A percentile compares a stretch with the other conserved stretches of the same genome.
Evolutionary conservation across 2,888 invertebrate species (phyloP).

Genomic region (Heteropelma amictum): DNA sequence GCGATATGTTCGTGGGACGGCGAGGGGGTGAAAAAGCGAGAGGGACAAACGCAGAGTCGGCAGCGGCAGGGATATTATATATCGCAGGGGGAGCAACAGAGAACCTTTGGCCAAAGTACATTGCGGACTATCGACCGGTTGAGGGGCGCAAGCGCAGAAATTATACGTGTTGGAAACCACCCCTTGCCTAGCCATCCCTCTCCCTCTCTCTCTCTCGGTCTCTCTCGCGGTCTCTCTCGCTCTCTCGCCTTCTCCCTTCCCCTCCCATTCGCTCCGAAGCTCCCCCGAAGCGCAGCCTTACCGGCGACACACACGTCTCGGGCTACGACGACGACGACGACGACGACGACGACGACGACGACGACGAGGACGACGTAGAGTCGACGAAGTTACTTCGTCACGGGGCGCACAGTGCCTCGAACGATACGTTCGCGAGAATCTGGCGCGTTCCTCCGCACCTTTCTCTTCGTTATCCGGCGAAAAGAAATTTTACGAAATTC

Average conservation of each 20-base stretch:
- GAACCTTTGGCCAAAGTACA: conserved; percentile 64
- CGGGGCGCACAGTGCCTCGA: conserved; percentile 59
- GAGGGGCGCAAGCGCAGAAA: conserved; percentile 69
- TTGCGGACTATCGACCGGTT: conserved; percentile 76
- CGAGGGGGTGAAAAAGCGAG: conserved; percentile 13
- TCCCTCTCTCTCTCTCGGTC: conserved; percentile 36
- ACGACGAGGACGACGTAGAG: conserved; percentile 60
- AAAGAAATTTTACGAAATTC: conserved; percentile 10
- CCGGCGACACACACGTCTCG: conserved; percentile 76
- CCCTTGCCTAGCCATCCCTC: too few relatives aligned
- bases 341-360: conserved; percentile 62
- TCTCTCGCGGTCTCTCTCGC: not conserved
- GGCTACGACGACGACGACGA: conserved; percentile 64
- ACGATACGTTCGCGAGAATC: conserved; percentile 57
- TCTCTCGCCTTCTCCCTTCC: conserved; percentile 35
- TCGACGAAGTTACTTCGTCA: conserved; percentile 56
- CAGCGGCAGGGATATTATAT: conserved; percentile 56
- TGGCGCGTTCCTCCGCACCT: conserved; percentile 42
- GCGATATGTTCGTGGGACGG: not conserved
- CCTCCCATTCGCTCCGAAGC: not conserved
- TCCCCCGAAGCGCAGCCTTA: conserved; percentile 64
- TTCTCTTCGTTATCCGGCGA: conserved; percentile 45
- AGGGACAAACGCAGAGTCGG: conserved; percentile 42
- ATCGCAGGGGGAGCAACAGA: conserved; percentile 51
- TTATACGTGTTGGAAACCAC: conserved; percentile 60